Evolutionary conservation across 2,113 vertebrate species (phyloP).

Genomic region (Chaenogobius annularis): DNA sequence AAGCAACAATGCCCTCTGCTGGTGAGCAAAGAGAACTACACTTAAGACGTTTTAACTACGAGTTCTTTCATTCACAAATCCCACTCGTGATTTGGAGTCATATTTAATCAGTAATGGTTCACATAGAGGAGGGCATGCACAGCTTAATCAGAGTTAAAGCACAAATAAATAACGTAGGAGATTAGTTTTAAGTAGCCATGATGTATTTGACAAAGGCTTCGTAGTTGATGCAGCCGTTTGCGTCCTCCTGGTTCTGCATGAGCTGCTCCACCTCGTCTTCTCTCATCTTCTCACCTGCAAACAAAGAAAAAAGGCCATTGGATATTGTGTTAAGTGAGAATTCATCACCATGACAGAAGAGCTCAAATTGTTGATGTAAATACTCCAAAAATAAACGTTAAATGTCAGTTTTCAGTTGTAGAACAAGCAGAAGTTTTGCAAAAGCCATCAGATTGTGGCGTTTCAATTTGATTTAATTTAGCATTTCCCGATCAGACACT

Average conservation of each 20-base stretch:
- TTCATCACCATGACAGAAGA: too few relatives aligned
- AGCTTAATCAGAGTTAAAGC: too few relatives aligned
- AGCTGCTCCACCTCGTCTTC: slow-evolving; percentile 82
- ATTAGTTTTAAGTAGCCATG: slow-evolving; percentile 71
- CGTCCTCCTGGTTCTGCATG: slow-evolving; percentile 82
- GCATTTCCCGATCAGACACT: too few relatives aligned
- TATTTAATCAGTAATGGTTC: slow-evolving; percentile 28
- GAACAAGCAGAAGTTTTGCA: too few relatives aligned
- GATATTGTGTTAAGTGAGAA: too few relatives aligned
- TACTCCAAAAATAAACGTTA: too few relatives aligned
- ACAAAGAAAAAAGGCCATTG: background rate
- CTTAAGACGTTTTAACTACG: too few relatives aligned
- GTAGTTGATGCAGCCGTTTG: slow-evolving; percentile 83
- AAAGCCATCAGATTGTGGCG: too few relatives aligned
- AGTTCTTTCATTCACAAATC: background rate
- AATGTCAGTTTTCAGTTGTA: too few relatives aligned
- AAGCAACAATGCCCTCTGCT: slow-evolving; percentile 38
- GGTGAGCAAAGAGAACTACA: slow-evolving; percentile 8
- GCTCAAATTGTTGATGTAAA: too few relatives aligned
- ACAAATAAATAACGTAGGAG: too few relatives aligned
- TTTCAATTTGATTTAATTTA: too few relatives aligned
- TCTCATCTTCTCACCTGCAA: slow-evolving; percentile 80
- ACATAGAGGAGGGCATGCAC: slow-evolving; percentile 30
- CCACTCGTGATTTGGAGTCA: background rate
- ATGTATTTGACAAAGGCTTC: slow-evolving; percentile 82